A percentile compares a stretch with the other conserved stretches of the same genome.
These are phyloP conservation scores for Bugula neritina DNA, from an alignment of 2,888 invertebrate genomes.

Conservation along the genomic window DNA sequence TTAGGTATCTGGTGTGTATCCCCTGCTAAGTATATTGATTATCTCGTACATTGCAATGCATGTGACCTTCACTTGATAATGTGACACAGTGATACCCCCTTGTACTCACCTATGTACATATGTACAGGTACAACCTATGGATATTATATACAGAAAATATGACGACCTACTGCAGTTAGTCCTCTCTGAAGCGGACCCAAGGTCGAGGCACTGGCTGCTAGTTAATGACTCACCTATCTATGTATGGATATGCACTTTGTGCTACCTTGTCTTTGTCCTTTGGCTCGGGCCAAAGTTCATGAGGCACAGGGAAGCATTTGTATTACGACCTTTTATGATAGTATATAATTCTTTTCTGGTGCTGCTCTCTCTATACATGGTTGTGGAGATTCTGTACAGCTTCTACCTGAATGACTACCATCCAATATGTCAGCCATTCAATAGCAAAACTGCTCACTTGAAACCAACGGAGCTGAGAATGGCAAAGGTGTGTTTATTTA, in stretches of 20 bases:
- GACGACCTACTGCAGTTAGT: neutral
- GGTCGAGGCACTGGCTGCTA: slow-evolving; percentile 47
- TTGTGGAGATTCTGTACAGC: slow-evolving; percentile 61
- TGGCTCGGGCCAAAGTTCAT: slow-evolving; percentile 75
- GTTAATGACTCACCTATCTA: slow-evolving; percentile 43
- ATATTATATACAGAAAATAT: neutral
- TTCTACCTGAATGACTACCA: slow-evolving; percentile 25
- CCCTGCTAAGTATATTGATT: too few relatives aligned
- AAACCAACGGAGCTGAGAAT: slow-evolving; percentile 8
- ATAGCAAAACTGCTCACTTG: neutral
- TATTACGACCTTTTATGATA: slow-evolving; percentile 69
- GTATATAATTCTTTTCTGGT: slow-evolving; percentile 82
- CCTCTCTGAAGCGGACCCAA: slow-evolving; percentile 39
- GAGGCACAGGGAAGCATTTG: slow-evolving; percentile 69
- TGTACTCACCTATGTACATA: too few relatives aligned
- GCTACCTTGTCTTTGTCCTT: slow-evolving; percentile 55
- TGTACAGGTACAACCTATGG: too few relatives aligned
- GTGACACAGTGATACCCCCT: too few relatives aligned
- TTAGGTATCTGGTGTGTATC: too few relatives aligned
- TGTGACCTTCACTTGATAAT: too few relatives aligned
- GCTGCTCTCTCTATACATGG: slow-evolving; percentile 74
- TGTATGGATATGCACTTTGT: slow-evolving; percentile 42
- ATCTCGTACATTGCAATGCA: too few relatives aligned
- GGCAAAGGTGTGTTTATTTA: slow-evolving; percentile 4
- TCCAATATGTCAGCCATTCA: slow-evolving; percentile 24